Evolutionary conservation across 2,113 vertebrate species (phyloP), one percentile per base, ranked within the genome.

Genomic region (Ia io): DNA sequence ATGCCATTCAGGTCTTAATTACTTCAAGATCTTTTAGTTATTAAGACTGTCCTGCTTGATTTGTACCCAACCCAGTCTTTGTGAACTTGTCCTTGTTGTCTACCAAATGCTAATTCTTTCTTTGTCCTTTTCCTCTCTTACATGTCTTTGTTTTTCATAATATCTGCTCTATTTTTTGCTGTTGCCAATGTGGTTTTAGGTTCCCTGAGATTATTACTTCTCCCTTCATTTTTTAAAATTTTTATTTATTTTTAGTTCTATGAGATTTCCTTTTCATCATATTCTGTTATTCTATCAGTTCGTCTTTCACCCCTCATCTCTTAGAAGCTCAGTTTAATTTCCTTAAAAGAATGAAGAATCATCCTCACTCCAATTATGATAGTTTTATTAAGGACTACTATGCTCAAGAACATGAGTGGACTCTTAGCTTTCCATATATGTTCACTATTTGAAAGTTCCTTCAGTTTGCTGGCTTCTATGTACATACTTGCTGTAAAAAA

Each of bases 201-300:
- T 51, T 51, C 49, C 49, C 49, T 51, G 49, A 51, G 71, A 70
- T n/a, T 79, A 71, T 10, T 80, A n/a, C 18, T 63, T 79, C 8
- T 84, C 42, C 47, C 25, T 84, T 82, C 61, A 35, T 63, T 30
- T 30, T 1, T 28, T 32, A n/a, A 42, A 17, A 51, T 84, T 63
- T 37, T 40, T 61, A 70, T 69, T 71, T 90, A 23, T 84, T 63
- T 32, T 40, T 51, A 70, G 80, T 65, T 90, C 13, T 35, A 42
- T 61, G 56, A 73, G 40, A 18, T 67, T 88, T 73, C 61, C 70
- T 84, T 91, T 84, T 56, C 47, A 25, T 61, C 16, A 37, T 76
- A 37, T 79, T 70, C 69, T 63, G 16, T 84, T 96, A 61, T 85
- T 95, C 95, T 74, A 88, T 61, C 65, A 73, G 56, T 61, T 84